A percentile compares a stretch with the other conserved stretches of the same genome.
These are phyloP conservation scores for Dryobates pubescens DNA, from an alignment of 2,797 vertebrate genomes.

Conservation along the genomic window DNA sequence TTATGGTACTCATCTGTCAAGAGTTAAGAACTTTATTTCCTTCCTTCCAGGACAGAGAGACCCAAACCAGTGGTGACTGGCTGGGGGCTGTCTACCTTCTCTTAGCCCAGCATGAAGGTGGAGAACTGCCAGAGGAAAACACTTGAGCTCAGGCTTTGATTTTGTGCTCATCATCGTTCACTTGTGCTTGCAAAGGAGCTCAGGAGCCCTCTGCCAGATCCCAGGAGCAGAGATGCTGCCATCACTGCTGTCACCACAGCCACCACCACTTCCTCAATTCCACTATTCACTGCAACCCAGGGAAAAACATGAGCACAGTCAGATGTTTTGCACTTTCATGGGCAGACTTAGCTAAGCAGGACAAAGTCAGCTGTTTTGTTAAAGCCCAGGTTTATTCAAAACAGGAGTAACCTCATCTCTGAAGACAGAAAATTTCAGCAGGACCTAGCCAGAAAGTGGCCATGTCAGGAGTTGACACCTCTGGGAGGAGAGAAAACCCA, in stretches of 20 bases:
- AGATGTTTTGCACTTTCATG: accelerated
- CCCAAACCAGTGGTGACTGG: background rate
- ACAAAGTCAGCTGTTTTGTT: background rate
- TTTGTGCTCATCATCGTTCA: background rate
- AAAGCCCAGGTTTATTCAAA: background rate
- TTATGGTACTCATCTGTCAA: background rate
- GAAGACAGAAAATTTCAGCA: background rate
- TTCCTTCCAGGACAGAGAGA: background rate
- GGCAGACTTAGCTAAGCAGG: background rate
- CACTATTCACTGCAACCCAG: background rate
- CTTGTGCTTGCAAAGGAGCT: background rate
- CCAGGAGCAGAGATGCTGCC: accelerated
- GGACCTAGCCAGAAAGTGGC: background rate
- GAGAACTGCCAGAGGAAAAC: background rate
- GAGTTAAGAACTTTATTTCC: background rate
- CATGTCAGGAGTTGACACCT: background rate
- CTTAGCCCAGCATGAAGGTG: background rate
- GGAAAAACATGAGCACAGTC: too few species aligned
- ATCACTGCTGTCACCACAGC: background rate
- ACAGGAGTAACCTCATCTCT: background rate
- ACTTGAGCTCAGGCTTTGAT: background rate
- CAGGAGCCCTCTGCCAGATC: background rate
- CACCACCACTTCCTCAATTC: accelerated
- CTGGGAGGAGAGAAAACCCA: background rate
- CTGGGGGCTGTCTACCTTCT: background rate